Base-by-base conservation (phyloP, 2,797 vertebrate species). In the Fratercula arctica region DNA sequence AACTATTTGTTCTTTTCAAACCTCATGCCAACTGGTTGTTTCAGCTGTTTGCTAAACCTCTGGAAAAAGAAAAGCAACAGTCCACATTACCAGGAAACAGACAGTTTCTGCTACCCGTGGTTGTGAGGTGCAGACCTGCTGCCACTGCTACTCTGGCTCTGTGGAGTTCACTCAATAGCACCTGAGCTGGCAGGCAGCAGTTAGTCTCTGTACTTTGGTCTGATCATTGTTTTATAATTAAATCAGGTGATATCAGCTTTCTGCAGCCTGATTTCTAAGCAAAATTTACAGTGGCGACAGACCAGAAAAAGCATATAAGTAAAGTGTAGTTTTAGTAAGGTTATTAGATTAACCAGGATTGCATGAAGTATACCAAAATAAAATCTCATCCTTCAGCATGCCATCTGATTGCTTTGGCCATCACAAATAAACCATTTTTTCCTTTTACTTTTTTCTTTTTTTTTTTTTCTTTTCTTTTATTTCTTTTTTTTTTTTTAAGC, bases 1-100 rank as follows among this genome's bases (percentile, higher is more conserved):
- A 90, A 45, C 72, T 94, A 87, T 90, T 96, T 93, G 64, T 92
- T 95, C 94, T 82, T 67, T 88, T 67, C 80, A 89, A 87, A 94
- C 75, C 90, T 90, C 68, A 85, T 68, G 81, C 75, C 76, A 82
- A 92, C 66, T 35, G 61, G 75, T 92, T 72, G 51, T 63, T 87
- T 92, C 90, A 80, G 75, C 67, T 87, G 70, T 80, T 92, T 95
- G 77, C 37, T 78, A 75, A 95, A 92, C 96, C 93, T 83, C 96
- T 96, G 96, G 88, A 74, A 82, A 63, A 79, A 64, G 46, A 68
- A 82, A 92, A 57, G 68, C 60, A 83, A 90, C 60, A 77, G 77
- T 59, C 64, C 56, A 28, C 0, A 60, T 94, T 93, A 80, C 86
- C 91, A 89, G 54, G 86, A 92, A 95, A 94, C 88, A 39, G 50